phyloP scores from a whole-genome alignment of 1,140 invertebrate genomes.

The Trachymyrmex cornetzi region DNA sequence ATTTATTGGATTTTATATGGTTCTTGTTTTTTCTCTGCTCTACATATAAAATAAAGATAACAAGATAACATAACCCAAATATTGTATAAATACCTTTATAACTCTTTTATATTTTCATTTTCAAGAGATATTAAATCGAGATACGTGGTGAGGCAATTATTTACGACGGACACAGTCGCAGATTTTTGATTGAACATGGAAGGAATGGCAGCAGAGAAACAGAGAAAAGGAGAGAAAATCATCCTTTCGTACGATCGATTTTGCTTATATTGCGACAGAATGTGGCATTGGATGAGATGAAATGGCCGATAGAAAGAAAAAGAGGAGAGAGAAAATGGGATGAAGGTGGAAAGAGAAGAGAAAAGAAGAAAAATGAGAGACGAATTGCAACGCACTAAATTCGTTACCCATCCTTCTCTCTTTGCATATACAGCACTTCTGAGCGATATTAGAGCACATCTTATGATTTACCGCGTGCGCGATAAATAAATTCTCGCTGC shows the following conservation, averaged over 20 bases:
- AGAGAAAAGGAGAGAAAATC: neutral
- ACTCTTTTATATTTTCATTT: neutral
- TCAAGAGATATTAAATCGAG: neutral
- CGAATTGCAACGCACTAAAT: neutral
- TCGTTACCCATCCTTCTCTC: constrained; percentile 25
- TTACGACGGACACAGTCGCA: neutral
- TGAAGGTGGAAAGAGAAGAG: neutral
- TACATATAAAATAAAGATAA: neutral
- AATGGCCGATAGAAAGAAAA: constrained; percentile 26
- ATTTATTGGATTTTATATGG: neutral
- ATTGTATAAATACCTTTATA: neutral
- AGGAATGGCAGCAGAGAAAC: neutral
- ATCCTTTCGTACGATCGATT: constrained; percentile 30
- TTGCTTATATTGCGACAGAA: neutral
- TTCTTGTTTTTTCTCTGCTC: neutral
- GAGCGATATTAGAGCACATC: constrained; percentile 27
- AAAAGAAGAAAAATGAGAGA: neutral
- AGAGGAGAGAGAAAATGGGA: constrained; percentile 17
- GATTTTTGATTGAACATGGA: constrained; percentile 21
- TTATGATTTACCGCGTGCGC: constrained; percentile 6
- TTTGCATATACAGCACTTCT: constrained; percentile 10
- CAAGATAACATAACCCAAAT: neutral
- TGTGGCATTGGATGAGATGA: constrained; percentile 34
- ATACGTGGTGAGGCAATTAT: neutral
- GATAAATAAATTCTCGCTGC: constrained; percentile 18